Conservation (phyloP, 1,140 invertebrate species). For the Wasmannia auropunctata region DNA sequence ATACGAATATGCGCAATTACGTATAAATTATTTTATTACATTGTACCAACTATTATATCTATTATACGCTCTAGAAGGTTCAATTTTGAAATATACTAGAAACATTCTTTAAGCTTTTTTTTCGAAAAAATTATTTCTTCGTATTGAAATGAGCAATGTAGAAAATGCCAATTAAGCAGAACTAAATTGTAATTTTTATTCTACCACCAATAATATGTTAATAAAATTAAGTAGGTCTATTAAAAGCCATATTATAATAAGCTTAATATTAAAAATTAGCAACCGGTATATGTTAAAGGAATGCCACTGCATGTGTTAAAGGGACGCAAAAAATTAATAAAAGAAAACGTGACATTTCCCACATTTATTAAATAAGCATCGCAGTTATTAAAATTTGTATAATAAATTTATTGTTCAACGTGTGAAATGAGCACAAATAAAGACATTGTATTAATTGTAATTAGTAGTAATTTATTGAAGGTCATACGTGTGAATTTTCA, state of each 20-base stretch:
- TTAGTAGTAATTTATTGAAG: constrained; percentile 41
- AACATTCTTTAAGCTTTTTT: neutral
- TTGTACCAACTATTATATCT: neutral
- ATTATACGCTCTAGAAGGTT: neutral
- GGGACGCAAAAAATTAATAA: neutral
- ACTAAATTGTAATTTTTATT: neutral
- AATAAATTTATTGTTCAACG: neutral
- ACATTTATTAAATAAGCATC: neutral
- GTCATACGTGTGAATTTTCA: constrained; percentile 39
- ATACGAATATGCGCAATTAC: neutral
- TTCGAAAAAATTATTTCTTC: neutral
- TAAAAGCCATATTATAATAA: neutral
- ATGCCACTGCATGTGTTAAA: neutral
- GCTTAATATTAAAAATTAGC: neutral
- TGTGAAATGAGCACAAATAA: constrained; percentile 28
- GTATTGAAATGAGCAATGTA: neutral
- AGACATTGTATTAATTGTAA: neutral
- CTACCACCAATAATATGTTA: neutral
- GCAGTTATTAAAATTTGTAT: neutral
- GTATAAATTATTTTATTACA: neutral
- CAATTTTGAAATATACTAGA: neutral
- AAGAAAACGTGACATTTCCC: neutral
- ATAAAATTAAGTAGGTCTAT: neutral
- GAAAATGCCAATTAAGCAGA: neutral
- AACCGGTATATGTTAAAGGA: neutral